Base-by-base conservation (phyloP, 2,888 invertebrate species). In the Osedax frankpressi region DNA sequence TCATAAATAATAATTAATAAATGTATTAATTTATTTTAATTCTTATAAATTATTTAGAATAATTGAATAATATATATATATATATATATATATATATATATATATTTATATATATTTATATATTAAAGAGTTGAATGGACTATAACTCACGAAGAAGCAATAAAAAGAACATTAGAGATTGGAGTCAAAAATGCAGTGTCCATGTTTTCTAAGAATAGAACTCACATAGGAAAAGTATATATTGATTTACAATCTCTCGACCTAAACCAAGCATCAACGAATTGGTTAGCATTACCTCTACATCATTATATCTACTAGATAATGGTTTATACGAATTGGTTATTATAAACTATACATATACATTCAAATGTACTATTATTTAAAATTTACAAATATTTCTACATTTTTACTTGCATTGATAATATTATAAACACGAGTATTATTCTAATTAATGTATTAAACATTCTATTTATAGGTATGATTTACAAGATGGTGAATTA, bases 171-270 rank as follows among this genome's bases (percentile, higher is more conserved):
- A 74, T 86, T 94, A 74, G 92, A 93, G 84, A 88, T 94, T 30
- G 91, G 92, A 0, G 92, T 94, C 29, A 90, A 81, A 78, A 81
- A 82, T 75, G 79, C 81, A 63, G 79, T 78, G 11, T 78, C 79
- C 2, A 62, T 75, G 69, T 74, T 75, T 62, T 75, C 75, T n/a
- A 92, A 92, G 82, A 93, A 93, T 81, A 91, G 91, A 74, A 89
- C 78, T 11, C 76, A 79, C 67, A 79, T 83, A 75, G 87, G 88
- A 70, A 86, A 89, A 87, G 87, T 90, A 1, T 85, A 89, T 70
- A 85, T 90, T 62, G 87, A 88, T 80, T 86, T 92, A 73, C 87
- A 88, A 74, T 88, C 89, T 76, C 86, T 90, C 74, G 89, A 90
- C 81, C 86, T 90, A 77, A 87, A 88, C n/a, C 89, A 90, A 82